A percentile compares a stretch with the other conserved stretches of the same genome.
These are phyloP conservation scores for Butorides virescens DNA, from an alignment of 2,113 vertebrate genomes.

Conservation along the genomic window DNA sequence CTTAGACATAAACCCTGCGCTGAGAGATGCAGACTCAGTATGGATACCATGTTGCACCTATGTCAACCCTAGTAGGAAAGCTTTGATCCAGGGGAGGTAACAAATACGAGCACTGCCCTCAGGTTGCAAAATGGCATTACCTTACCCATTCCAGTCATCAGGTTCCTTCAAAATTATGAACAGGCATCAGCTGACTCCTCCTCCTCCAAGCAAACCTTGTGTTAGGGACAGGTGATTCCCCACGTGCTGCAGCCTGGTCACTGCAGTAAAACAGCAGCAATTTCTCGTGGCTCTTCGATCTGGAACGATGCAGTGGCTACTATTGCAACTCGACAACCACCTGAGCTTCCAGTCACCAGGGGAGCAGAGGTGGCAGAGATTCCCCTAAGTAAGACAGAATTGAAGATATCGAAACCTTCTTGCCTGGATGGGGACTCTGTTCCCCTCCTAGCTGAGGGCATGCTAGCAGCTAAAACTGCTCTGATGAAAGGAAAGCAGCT, in stretches of 20 bases:
- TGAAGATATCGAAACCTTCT: not conserved
- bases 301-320: not conserved
- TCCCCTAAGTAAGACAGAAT: not conserved
- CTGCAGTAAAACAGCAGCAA: not conserved
- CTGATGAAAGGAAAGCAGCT: not conserved
- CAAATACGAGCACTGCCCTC: not conserved
- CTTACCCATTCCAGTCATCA: not conserved
- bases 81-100: not conserved
- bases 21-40: not conserved
- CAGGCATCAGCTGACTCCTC: not conserved
- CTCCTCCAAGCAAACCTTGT: not conserved
- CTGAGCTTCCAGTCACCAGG: rapidly evolving
- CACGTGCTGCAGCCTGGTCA: not conserved
- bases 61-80: not conserved
- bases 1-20: not conserved
- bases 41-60: not conserved
- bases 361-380: not conserved
- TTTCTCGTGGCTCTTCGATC: not conserved
- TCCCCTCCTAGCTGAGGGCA: not conserved
- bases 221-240: not conserved
- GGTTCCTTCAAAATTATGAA: not conserved
- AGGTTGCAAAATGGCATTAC: not conserved
- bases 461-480: not conserved
- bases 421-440: not conserved
- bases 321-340: not conserved